A percentile compares a stretch with the other conserved stretches of the same genome.
phyloP scores from a whole-genome alignment of 2,888 invertebrate species.

The Orchestes rusci region DNA sequence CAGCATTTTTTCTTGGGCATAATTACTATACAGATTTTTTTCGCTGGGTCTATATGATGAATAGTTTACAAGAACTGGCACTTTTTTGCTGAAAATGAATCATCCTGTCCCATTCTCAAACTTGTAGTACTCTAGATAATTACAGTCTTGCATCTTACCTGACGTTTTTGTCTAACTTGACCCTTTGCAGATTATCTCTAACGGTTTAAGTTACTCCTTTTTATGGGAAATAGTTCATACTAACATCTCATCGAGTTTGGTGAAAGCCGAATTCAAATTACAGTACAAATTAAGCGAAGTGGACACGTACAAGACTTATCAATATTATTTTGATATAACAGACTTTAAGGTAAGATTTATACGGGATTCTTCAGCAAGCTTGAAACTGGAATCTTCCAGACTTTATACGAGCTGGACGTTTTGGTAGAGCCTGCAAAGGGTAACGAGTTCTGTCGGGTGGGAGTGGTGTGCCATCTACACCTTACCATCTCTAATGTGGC shows the following conservation, averaged over 20 bases:
- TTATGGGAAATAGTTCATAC: conserved; percentile 64
- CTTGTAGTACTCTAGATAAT: too few relatives aligned
- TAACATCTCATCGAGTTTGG: conserved; percentile 42
- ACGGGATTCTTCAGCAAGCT: background rate
- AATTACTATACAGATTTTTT: too few relatives aligned
- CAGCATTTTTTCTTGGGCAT: too few relatives aligned
- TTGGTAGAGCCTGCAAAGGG: conserved; percentile 72
- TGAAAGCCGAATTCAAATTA: conserved; percentile 58
- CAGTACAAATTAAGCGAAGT: conserved; percentile 49
- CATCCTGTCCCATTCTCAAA: too few relatives aligned
- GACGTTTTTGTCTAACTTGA: too few relatives aligned
- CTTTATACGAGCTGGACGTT: conserved; percentile 73
- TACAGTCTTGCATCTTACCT: too few relatives aligned
- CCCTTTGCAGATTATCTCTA: conserved; percentile 56
- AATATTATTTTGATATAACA: conserved; percentile 69
- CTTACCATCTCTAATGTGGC: conserved; percentile 54
- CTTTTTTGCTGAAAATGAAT: too few relatives aligned
- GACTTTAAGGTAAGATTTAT: conserved; percentile 62
- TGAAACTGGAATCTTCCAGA: conserved; percentile 45
- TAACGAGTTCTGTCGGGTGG: conserved; percentile 80
- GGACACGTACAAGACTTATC: conserved; percentile 44
- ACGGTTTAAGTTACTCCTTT: conserved; percentile 69
- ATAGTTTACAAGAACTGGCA: too few relatives aligned
- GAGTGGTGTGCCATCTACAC: conserved; percentile 78
- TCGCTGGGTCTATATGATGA: too few relatives aligned